Base-by-base conservation (phyloP, 2,797 vertebrate genomes). In the Halcyon badia region DNA sequence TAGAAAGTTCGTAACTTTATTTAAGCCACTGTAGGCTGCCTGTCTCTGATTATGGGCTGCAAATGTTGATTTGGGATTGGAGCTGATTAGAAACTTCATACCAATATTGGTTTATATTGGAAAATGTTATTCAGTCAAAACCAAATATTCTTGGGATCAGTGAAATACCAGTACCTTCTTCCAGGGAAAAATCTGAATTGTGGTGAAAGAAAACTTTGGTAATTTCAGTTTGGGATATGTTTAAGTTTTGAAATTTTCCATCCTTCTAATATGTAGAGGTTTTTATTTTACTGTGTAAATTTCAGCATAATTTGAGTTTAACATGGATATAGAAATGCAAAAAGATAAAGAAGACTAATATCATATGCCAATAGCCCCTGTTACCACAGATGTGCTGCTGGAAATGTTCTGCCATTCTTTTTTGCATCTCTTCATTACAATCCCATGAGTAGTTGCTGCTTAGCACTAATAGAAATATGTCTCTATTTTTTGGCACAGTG, bases 371-470 rank as follows among this genome's bases (percentile, higher is more conserved):
- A 46, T 49, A 84, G 58, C 64, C 48, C 14, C 54, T 48, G 12
- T 58, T 94, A 70, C 51, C 75, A 92, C 71, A 96, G 73, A 90
- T 87, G 68, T 92, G 60, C 48, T 76, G 37, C 86, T 91, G 87
- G 79, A 96, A 96, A 88, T 65, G 37, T 52, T 90, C 68, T 95
- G 73, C 66, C 58, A 51, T 89, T 88, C 58, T 76, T 76, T 89
- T 88, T 90, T 79, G n/a, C 73, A 84, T 91, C 37, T 39, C 41
- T 84, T 93, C 78, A 84, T 89, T 92, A 92, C 93, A 96, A 91
- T 84, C 83, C 76, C 93, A 88, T 42, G 70, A 96, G 62, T 41
- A 56, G 80, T 9, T 76, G 35, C 90, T 93, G 39, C 65, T 79
- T 62, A 89, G 16, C 35, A 56, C n/a, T 87, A 84, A 76, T 48